Base-by-base conservation (phyloP, 2,113 vertebrate species). In the Datnioides undecimradiatus region DNA sequence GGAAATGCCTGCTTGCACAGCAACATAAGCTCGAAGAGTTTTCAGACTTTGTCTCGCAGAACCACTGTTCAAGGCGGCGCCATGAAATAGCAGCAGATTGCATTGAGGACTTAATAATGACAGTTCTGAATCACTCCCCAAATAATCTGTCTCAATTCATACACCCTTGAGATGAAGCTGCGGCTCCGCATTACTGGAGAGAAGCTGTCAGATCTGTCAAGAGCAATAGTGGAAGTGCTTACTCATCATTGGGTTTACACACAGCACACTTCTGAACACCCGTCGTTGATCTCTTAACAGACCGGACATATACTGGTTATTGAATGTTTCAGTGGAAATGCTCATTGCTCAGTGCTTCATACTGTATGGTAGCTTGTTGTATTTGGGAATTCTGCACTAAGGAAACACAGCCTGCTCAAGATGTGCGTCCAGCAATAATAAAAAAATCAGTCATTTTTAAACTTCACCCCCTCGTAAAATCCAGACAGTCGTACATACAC, bases 61-160 rank as follows among this genome's bases (percentile, higher is more conserved):
- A 82, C 64, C 29, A 23, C 71, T 54, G 73, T 75, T 73, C 48
- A 55, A 74, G 36, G 68, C 19, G 10, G 36, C 45, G 25, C 54
- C 34, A 25, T 34, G 40, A 75, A 84, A 86, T 76, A 1, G 43
- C 48, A 60, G 55, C 66, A 75, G 76, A 85, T 88, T 91, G 71
- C 77, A 84, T 70, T 87, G 87, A 90, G 64, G 75, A 81, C 79
- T 86, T 88, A 76, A 91, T 87, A 80, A 90, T 85, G 83, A 84
- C 75, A 76, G 82, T 64, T 74, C 63, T 76, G 72, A 87, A 84
- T 84, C 77, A 74, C 73, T 82, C 76, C 73, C 73, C 71, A 84
- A 90, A 91, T 88, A 85, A 90, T 89, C 71, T 79, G 64, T 91
- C 86, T 91, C 68, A 80, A 86, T 88, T 88, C 86, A 87, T 78